phyloP scores from a whole-genome alignment of 2,888 invertebrate genomes.

The Andrena hattorfiana region DNA sequence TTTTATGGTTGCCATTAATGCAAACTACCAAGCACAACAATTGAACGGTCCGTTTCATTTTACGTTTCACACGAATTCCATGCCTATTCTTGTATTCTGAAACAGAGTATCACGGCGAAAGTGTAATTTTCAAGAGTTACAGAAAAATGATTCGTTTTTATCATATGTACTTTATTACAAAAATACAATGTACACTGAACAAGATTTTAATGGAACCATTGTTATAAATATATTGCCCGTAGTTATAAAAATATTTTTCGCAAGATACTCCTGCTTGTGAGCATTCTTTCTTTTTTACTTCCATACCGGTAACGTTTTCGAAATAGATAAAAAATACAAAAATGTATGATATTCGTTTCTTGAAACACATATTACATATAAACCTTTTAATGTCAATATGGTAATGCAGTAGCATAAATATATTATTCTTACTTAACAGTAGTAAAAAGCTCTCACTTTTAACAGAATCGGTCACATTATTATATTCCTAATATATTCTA shows the following conservation, averaged over 20 bases:
- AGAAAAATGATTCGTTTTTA: background rate
- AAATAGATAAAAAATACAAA: background rate
- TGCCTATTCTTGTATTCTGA: background rate
- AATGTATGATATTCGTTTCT: background rate
- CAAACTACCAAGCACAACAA: too few relatives aligned
- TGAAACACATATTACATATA: background rate
- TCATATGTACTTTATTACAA: slow-evolving; percentile 2
- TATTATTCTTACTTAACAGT: slow-evolving; percentile 17
- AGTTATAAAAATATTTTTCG: slow-evolving; percentile 41
- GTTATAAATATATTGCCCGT: slow-evolving; percentile 37
- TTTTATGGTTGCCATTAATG: too few relatives aligned
- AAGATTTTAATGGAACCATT: slow-evolving; percentile 22
- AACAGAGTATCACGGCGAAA: background rate
- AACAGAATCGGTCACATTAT: background rate
- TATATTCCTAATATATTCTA: background rate
- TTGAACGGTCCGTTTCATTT: too few relatives aligned
- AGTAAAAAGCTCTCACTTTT: slow-evolving; percentile 16
- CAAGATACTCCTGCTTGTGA: background rate
- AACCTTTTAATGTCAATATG: background rate
- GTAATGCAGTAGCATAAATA: slow-evolving; percentile 13
- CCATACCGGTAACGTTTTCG: background rate
- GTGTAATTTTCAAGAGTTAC: background rate
- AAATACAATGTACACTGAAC: slow-evolving; percentile 5
- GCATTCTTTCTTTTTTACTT: background rate
- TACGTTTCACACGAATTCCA: background rate